Evolutionary conservation across 1,140 invertebrate genomes (phyloP).

Genomic region (Drosophila rufa): DNA sequence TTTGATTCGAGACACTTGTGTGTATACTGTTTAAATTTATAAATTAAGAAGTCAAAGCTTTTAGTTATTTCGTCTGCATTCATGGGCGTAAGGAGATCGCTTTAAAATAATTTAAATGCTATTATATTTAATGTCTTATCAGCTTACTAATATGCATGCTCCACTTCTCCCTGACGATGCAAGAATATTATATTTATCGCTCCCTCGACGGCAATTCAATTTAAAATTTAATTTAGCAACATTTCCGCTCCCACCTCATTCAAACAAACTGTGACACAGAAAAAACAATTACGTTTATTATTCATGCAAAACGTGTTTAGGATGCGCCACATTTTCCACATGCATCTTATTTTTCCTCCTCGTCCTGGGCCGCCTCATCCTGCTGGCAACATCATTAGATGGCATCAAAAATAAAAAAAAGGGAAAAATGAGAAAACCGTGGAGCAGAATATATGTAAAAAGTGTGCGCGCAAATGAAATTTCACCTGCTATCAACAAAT

Average conservation of each 20-base stretch:
- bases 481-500: conserved; percentile 82
- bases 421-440: conserved; percentile 4
- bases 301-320: conserved; percentile 70
- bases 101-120: background rate
- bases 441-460: conserved; percentile 58
- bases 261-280: conserved; percentile 54
- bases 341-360: conserved; percentile 37
- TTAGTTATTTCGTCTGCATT: background rate
- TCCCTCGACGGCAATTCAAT: conserved; percentile 40
- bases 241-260: conserved; percentile 23
- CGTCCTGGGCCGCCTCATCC: conserved; percentile 1
- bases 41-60: background rate
- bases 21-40: too few species aligned
- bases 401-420: conserved; percentile 49
- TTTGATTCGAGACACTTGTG: background rate
- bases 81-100: too few species aligned
- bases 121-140: conserved; percentile 1
- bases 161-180: background rate
- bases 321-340: conserved; percentile 55
- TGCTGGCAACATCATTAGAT: conserved; percentile 67
- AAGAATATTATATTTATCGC: conserved; percentile 16
- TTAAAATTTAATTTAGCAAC: conserved; percentile 40
- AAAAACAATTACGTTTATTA: conserved; percentile 75
- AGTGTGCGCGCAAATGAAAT: conserved; percentile 73
- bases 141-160: background rate